Conservation (phyloP, 2,113 vertebrate species). For the Carettochelys insculpta region DNA sequence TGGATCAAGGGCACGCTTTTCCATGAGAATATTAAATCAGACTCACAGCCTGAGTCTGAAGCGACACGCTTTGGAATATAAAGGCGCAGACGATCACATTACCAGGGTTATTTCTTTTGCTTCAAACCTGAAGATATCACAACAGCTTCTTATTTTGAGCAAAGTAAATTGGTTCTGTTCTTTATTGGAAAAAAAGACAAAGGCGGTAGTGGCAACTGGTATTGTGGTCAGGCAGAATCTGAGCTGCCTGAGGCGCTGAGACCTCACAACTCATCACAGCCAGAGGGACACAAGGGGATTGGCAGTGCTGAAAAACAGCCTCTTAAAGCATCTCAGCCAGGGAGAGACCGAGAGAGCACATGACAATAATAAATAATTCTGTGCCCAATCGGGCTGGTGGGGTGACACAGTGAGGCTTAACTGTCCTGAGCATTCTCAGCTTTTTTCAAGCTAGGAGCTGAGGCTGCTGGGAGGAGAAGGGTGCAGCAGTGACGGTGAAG, state of each 20-base stretch:
- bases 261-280: not conserved
- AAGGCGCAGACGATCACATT: slow-evolving; percentile 57
- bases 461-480: not conserved
- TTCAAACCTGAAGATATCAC: slow-evolving; percentile 50
- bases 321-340: not conserved
- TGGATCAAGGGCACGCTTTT: slow-evolving; percentile 77
- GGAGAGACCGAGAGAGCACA: not conserved
- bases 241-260: not conserved
- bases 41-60: slow-evolving; percentile 54
- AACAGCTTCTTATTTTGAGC: slow-evolving; percentile 49
- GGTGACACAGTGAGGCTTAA: not conserved
- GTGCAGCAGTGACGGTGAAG: not conserved
- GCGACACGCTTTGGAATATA: slow-evolving; percentile 55
- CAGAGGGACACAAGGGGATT: accelerated
- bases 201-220: not conserved
- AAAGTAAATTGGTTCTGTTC: slow-evolving; percentile 25
- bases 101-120: slow-evolving; percentile 43
- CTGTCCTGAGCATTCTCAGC: not conserved
- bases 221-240: accelerated
- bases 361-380: not conserved
- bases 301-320: not conserved
- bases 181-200: not conserved
- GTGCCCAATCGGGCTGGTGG: not conserved
- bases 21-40: slow-evolving; percentile 73
- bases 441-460: not conserved